A percentile compares a stretch with the other conserved stretches of the same genome.
Evolutionary conservation across 30 jellyfish, hydroid and myxozoan genomes (phyloP).

Genomic region (Aurelia aurita): DNA sequence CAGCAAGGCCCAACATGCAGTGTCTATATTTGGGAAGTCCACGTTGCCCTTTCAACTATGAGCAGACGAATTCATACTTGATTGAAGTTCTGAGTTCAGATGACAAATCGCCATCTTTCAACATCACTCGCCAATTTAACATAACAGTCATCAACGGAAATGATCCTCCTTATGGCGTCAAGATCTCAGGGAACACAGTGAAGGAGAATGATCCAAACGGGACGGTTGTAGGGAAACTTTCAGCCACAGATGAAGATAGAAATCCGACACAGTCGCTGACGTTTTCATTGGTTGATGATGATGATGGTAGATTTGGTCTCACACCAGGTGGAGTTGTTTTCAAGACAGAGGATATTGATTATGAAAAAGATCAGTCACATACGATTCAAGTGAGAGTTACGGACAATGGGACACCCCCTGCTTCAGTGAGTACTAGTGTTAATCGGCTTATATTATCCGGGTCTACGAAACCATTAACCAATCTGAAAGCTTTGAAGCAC

Average conservation of each 20-base stretch:
- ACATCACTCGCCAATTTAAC: slow-evolving; percentile 51
- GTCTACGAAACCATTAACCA: too few species aligned
- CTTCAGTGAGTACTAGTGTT: slow-evolving; percentile 31
- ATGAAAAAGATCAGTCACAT: slow-evolving; percentile 76
- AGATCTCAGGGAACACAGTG: slow-evolving; percentile 58
- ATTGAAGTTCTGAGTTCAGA: slow-evolving; percentile 68
- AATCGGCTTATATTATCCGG: too few species aligned
- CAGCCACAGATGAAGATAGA: slow-evolving; percentile 80
- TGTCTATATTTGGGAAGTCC: slow-evolving; percentile 48
- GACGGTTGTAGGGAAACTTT: slow-evolving; percentile 62
- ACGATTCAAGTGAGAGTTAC: slow-evolving; percentile 67
- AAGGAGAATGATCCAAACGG: slow-evolving; percentile 73
- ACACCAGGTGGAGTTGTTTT: slow-evolving; percentile 35
- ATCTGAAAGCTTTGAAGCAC: too few species aligned
- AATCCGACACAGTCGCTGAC: slow-evolving; percentile 58
- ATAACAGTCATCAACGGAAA: slow-evolving; percentile 57
- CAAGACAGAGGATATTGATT: slow-evolving; percentile 56
- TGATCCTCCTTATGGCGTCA: slow-evolving; percentile 76
- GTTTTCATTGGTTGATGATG: slow-evolving; percentile 68
- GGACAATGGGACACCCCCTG: slow-evolving; percentile 91
- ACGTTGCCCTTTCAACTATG: slow-evolving; percentile 83
- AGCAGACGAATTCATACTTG: slow-evolving; percentile 7
- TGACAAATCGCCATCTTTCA: slow-evolving; percentile 75
- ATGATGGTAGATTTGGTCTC: slow-evolving; percentile 66
- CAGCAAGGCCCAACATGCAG: slow-evolving; percentile 44